Base-by-base conservation (phyloP, 2,888 invertebrate species). In the Cantharis nigra region DNA sequence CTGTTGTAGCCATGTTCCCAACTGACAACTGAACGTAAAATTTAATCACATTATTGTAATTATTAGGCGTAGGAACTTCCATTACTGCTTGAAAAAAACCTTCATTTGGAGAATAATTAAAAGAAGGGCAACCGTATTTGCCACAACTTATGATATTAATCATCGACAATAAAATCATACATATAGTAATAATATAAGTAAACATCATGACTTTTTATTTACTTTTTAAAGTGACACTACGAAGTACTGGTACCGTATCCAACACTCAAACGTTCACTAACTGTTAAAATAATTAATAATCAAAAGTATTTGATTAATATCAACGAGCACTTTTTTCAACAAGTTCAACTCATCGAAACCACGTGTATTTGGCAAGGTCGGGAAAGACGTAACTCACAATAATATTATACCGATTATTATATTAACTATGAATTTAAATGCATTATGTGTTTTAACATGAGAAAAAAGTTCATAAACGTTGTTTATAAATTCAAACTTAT, bases 51-150 rank as follows among this genome's bases (percentile, higher is more conserved):
- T 76, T 76, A 9, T 18, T 70, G 18, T 81, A 82, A 13, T 81
- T 80, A 7, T 81, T 79, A 4, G 86, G 85, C 83, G 86, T 86
- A 5, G 86, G 84, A 1, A 90, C 84, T 64, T 87, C 85, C 20
- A 90, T 82, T n/a, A 7, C 2, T 49, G 49, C n/a, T 3, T 7
- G 7, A 1, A n/a, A 49, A n/a, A 2, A 5, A 7, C 49, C 49
- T n/a, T 49, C 5, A n/a, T 7, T 49, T 49, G 49, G 13, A 33
- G 13, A 7, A 26, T 26, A 49, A 7, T 49, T 1, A 49, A 49
- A 49, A 49, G 49, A 49, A 49, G 49, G 49, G 2, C 49, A 49
- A n/a, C n/a, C 7, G 2, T 49, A 49, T 49, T n/a, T 4, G 2
- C 0, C n/a, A 49, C n/a, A 49, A 49, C 7, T 49, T n/a, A 7